Evolutionary conservation across 2,888 invertebrate species (phyloP), one percentile per base, ranked within the genome.

Genomic region (Pseudoips prasinana): DNA sequence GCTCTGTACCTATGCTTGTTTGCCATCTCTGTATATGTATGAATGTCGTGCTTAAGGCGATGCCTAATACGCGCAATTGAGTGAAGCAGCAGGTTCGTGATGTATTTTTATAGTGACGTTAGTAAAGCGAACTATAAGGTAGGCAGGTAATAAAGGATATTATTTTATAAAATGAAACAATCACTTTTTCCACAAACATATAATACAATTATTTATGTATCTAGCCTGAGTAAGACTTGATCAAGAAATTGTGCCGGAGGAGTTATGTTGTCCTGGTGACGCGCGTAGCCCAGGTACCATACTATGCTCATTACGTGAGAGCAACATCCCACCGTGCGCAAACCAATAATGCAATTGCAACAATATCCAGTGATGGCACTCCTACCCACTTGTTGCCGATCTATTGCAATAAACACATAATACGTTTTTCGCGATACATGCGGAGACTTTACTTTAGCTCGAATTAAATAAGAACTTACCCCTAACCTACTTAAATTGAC

Each of bases 401-500:
- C 31, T 22, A 26, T 18, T 1, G 20, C 1, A 7, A 36, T 10
- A 8, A 26, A 22, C 7, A 36, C 22, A 26, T 33, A 28, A n/a
- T 20, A 20, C 2, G 23, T 8, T 36, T 26, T 36, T 32, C 25
- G 5, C 25, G 31, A 31, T 24, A 30, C 30, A 34, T 25, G 8
- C 6, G 11, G 8, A 1, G 18, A 32, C 32, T 36, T 32, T 27
- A 36, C 19, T 36, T 32, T 36, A 5, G 18, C 32, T 32, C 36
- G 32, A 14, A 36, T 32, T 6, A 36, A 32, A 35, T 31, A 35
- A 10, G 31, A n/a, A 18, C 8, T 31, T 36, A 36, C 22, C 14
- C 22, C 36, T 32, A 26, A 18, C 10, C 31, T 30, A 20, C 14
- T 30, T 35, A 35, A 25, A 31, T 35, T 22, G 17, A 31, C 25